Conservation (phyloP, 2,113 vertebrate species). For the Bujurquina vittata region DNA sequence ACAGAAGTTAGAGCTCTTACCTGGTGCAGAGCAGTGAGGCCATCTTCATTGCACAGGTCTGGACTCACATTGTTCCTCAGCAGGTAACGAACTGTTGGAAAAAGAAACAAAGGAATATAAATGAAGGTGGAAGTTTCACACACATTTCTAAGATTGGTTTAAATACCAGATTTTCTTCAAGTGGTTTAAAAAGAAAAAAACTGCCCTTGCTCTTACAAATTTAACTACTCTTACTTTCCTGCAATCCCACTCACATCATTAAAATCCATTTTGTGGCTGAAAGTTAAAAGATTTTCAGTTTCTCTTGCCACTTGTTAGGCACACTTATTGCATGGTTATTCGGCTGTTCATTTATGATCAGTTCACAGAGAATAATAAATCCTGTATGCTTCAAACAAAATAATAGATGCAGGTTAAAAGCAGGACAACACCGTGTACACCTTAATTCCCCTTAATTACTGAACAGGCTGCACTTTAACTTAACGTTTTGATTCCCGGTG, state of each 20-base stretch:
- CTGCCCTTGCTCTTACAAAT: neutral
- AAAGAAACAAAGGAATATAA: constrained; percentile 40
- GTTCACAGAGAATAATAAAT: neutral
- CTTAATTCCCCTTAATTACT: neutral
- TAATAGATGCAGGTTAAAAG: neutral
- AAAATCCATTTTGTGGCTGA: neutral
- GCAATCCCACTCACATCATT: neutral
- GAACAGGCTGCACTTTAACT: neutral
- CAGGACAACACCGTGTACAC: neutral
- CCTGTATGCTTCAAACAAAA: constrained; percentile 13
- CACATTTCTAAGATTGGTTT: neutral
- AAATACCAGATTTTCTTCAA: neutral
- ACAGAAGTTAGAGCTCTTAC: constrained; percentile 72
- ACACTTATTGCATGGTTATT: neutral
- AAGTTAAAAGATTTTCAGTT: neutral
- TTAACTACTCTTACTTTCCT: neutral
- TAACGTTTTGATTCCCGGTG: constrained; percentile 17
- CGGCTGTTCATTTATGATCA: neutral
- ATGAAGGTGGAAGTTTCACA: neutral
- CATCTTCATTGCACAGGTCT: constrained; percentile 96
- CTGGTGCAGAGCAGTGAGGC: constrained; percentile 96
- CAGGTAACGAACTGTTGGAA: constrained; percentile 89
- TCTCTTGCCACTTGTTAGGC: neutral
- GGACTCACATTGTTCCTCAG: constrained; percentile 94
- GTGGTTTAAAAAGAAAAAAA: neutral